Conservation (phyloP, 2,113 vertebrate species). For the Clarias batrachus region DNA sequence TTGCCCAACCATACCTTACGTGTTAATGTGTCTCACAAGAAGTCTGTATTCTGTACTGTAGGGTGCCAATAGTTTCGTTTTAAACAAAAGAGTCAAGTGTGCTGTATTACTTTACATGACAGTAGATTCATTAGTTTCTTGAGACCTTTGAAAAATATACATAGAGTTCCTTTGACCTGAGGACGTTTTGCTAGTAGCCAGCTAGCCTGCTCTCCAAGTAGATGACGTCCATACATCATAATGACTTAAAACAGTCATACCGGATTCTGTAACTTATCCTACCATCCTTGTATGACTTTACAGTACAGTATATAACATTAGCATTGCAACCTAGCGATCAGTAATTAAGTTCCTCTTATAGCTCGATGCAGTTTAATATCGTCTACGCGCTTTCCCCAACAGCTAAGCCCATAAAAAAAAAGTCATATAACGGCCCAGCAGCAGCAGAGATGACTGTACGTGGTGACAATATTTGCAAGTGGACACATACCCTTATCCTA, state of each 20-base stretch:
- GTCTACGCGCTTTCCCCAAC: neutral
- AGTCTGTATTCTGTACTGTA: neutral
- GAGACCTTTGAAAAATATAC: neutral
- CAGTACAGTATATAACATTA: too few species aligned
- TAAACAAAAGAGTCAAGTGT: neutral
- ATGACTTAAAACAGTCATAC: neutral
- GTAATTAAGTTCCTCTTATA: neutral
- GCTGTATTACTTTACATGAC: neutral
- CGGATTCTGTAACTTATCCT: neutral
- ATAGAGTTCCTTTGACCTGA: neutral
- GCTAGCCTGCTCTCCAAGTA: neutral
- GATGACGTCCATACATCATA: neutral
- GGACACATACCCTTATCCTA: conserved; percentile 18
- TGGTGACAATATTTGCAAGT: conserved; percentile 18
- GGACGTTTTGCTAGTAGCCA: neutral
- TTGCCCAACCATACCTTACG: neutral
- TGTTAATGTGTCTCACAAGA: too few species aligned
- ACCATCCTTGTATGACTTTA: neutral
- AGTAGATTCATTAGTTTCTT: neutral
- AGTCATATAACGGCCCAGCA: conserved; percentile 7
- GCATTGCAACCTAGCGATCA: neutral
- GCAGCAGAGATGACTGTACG: conserved; percentile 4
- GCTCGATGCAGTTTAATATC: neutral
- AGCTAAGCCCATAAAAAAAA: neutral
- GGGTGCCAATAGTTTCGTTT: neutral